Conservation (phyloP, 2,797 vertebrate species). For the Sebastes dallii region DNA sequence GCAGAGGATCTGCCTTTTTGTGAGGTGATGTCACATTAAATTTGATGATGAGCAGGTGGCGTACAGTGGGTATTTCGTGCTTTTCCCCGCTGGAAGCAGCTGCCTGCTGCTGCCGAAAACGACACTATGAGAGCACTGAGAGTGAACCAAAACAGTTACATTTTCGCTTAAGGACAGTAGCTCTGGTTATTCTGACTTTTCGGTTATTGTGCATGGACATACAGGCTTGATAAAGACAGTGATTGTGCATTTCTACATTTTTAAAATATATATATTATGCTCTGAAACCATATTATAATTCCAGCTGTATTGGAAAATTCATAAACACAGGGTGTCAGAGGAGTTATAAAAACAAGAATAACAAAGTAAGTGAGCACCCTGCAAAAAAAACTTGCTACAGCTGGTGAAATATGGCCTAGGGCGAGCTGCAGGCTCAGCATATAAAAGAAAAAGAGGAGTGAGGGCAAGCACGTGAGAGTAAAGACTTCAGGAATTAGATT, state of each 20-base stretch:
- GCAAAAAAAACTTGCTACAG: not conserved
- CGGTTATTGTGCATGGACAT: not conserved
- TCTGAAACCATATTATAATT: not conserved
- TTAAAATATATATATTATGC: not conserved
- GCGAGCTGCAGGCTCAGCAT: constrained; percentile 34
- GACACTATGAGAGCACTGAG: not conserved
- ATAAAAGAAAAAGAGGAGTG: not conserved
- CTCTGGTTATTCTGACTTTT: not conserved
- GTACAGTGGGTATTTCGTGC: not conserved
- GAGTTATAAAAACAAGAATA: not conserved
- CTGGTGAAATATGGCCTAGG: constrained; percentile 6
- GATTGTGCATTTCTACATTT: not conserved
- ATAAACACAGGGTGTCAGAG: not conserved
- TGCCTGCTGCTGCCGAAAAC: not conserved
- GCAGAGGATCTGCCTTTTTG: not conserved
- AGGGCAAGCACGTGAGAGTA: not conserved
- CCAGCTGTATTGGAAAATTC: not conserved
- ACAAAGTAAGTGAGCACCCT: not conserved
- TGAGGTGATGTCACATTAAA: not conserved
- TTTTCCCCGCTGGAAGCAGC: not conserved
- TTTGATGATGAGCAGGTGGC: not conserved
- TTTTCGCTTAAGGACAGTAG: not conserved
- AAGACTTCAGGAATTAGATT: not conserved
- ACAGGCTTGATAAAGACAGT: not conserved
- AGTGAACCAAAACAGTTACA: not conserved